These are phyloP conservation scores for Acanthiza pusilla DNA, from an alignment of 2,797 vertebrate species.

Conservation along the genomic window DNA sequence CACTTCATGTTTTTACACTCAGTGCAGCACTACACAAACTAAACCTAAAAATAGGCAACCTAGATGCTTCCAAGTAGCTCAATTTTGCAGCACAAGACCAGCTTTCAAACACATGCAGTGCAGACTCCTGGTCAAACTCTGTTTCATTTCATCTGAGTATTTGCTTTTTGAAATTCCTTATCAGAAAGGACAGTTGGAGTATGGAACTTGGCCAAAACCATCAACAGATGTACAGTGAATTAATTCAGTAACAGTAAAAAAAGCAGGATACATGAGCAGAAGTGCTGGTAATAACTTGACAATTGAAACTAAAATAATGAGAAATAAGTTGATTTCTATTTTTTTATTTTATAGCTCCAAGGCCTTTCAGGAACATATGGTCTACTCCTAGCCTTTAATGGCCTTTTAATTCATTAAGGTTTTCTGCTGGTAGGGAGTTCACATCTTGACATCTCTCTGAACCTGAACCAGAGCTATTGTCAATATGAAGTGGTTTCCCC, in stretches of 20 bases:
- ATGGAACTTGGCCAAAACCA: constrained; percentile 34
- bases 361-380: not conserved
- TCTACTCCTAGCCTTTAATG: constrained; percentile 2
- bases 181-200: not conserved
- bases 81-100: not conserved
- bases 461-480: constrained; percentile 17
- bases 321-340: not conserved
- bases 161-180: not conserved
- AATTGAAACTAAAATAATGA: not conserved
- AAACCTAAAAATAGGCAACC: not conserved
- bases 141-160: not conserved
- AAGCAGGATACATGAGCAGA: not conserved
- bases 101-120: not conserved
- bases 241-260: constrained; percentile 28
- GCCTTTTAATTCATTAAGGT: constrained; percentile 6
- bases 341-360: not conserved
- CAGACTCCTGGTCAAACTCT: not conserved
- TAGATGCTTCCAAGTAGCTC: not conserved
- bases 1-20: not conserved
- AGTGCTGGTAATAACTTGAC: not conserved
- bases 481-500: not conserved
- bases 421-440: constrained; percentile 9
- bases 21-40: not conserved
- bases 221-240: constrained; percentile 47
- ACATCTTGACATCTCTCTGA: constrained; percentile 15